Conservation (phyloP, 2,888 invertebrate species). For the Habroteleia sp. region DNA sequence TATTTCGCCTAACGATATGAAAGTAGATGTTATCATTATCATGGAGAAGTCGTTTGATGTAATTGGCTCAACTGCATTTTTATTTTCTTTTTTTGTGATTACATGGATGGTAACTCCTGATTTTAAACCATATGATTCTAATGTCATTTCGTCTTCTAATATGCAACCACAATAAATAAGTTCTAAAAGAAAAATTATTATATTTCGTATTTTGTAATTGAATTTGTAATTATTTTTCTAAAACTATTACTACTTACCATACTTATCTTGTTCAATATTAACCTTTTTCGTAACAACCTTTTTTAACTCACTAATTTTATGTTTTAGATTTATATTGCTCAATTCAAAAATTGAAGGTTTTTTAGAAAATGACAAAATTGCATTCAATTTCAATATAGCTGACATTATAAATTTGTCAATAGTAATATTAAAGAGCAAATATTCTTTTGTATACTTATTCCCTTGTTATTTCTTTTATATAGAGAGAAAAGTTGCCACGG, state of each 20-base stretch:
- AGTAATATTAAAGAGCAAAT: too few species aligned
- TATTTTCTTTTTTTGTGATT: constrained; percentile 78
- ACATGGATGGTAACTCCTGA: constrained; percentile 83
- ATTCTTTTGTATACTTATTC: too few species aligned
- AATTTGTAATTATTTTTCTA: background rate
- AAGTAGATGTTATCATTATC: constrained; percentile 84
- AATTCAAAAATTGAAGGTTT: constrained; percentile 83
- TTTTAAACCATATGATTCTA: constrained; percentile 85
- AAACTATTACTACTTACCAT: constrained; percentile 81
- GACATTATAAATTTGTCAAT: too few species aligned
- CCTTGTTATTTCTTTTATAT: too few species aligned
- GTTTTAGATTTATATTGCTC: constrained; percentile 84
- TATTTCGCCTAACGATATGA: constrained; percentile 84
- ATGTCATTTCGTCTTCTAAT: constrained; percentile 84
- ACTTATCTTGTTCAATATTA: constrained; percentile 83
- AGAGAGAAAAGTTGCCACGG: too few species aligned
- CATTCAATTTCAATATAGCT: constrained; percentile 80
- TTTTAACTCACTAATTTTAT: constrained; percentile 84
- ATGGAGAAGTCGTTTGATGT: constrained; percentile 82
- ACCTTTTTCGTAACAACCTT: constrained; percentile 83
- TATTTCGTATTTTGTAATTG: background rate
- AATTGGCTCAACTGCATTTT: background rate
- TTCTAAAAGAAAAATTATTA: constrained; percentile 81
- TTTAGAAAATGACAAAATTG: constrained; percentile 82
- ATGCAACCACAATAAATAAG: constrained; percentile 88